Evolutionary conservation across 1,140 invertebrate species (phyloP).

Genomic region (Bilobella aurantiaca): DNA sequence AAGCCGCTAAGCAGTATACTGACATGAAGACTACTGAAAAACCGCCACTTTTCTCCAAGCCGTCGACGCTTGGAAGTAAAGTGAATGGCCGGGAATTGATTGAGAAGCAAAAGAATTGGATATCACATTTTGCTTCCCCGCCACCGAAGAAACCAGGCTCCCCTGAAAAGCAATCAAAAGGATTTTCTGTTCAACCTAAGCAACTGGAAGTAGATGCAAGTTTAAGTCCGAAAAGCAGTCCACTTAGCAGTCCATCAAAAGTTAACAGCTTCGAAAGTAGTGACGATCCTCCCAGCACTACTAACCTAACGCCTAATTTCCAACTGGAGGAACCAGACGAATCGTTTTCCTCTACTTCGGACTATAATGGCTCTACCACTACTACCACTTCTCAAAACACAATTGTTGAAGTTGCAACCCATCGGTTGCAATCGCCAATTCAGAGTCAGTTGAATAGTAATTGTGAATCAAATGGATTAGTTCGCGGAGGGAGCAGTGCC

Average conservation of each 20-base stretch:
- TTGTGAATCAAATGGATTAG: neutral
- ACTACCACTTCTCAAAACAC: conserved; percentile 21
- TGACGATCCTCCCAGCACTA: neutral
- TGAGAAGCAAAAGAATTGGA: conserved; percentile 82
- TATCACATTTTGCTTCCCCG: conserved; percentile 57
- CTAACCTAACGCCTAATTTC: neutral
- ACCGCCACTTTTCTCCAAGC: neutral
- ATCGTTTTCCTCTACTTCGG: neutral
- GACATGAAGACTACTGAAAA: neutral
- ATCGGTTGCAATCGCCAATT: neutral
- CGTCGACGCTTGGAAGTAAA: conserved; percentile 42
- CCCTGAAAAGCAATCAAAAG: conserved; percentile 20
- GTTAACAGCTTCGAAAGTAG: neutral
- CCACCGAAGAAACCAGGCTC: conserved; percentile 62
- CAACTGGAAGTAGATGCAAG: neutral
- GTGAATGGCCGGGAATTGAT: conserved; percentile 74
- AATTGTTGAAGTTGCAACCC: conserved; percentile 16
- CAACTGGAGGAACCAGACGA: neutral
- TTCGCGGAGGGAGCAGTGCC: conserved; percentile 2
- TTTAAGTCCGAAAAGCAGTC: neutral
- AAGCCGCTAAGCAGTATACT: neutral
- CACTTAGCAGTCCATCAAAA: neutral
- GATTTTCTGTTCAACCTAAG: conserved; percentile 24
- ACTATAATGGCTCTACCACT: conserved; percentile 2
- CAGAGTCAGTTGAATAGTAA: neutral